Evolutionary conservation across 2,797 vertebrate species (phyloP), one percentile per base, ranked within the genome.

Genomic region (Hydrolagus colliei): DNA sequence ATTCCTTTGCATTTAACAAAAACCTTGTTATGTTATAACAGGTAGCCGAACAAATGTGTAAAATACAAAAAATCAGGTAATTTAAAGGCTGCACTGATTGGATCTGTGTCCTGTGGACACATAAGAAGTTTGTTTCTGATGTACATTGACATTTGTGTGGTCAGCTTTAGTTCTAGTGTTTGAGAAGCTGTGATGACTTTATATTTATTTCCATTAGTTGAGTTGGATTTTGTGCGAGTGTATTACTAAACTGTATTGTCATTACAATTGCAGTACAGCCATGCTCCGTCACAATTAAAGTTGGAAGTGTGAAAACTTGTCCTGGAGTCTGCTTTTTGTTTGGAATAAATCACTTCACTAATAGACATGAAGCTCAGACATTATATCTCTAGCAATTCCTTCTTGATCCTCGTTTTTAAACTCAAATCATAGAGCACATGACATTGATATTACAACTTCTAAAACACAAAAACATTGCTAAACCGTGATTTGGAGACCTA

Each of bases 81-180:
- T 91, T 94, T 87, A 62, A 0, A 88, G 88, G 90, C 89, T 90
- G 89, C 92, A 91, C 91, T 93, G 90, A 91, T 87, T 87, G 90
- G 89, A 89, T 91, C 90, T 94, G 90, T 95, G 94, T 94, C 94
- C 95, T 87, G 87, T 94, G 93, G 94, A 95, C 94, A 95, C 89
- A 59, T 87, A 88, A 68, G 88, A 88, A 91, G 91, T 90, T 89
- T 87, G 82, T 89, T 84, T 86, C 72, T 85, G 88, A 89, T 2
- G 41, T 87, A 87, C 80, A 88, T 88, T 80, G 86, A 88, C 6
- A 18, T 87, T 82, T 86, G 85, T 78, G 89, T 89, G 86, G 88
- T 92, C 90, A 90, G 88, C 0, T 91, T 89, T 89, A 85, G 85
- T 86, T 87, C 79, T 62, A 71, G 76, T 90, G 89, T 90, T 86